A percentile compares a stretch with the other conserved stretches of the same genome.
These are phyloP conservation scores for Xiphias gladius DNA, from an alignment of 2,113 vertebrate species.

Conservation along the genomic window DNA sequence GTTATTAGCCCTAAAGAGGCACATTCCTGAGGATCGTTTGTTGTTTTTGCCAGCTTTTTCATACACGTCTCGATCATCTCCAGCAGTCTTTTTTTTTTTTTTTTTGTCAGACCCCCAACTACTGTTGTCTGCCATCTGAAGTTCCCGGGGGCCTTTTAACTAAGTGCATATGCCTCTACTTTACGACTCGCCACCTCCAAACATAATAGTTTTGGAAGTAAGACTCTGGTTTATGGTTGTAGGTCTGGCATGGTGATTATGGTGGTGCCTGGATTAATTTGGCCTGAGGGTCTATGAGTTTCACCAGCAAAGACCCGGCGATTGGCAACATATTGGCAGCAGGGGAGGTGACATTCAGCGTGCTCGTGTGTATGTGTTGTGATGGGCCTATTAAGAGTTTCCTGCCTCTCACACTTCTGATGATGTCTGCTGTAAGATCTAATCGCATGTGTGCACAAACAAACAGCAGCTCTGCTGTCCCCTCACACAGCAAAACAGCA, in stretches of 20 bases:
- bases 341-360: slow-evolving; percentile 47
- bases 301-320: slow-evolving; percentile 30
- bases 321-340: slow-evolving; percentile 59
- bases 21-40: slow-evolving; percentile 63
- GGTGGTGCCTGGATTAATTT: slow-evolving; percentile 66
- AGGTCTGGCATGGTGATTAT: slow-evolving; percentile 72
- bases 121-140: slow-evolving; percentile 54
- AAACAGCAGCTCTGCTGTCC: slow-evolving; percentile 41
- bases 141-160: slow-evolving; percentile 68
- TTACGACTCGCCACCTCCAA: slow-evolving; percentile 77
- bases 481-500: slow-evolving; percentile 62
- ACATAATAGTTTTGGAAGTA: slow-evolving; percentile 65
- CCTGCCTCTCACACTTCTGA: slow-evolving; percentile 78
- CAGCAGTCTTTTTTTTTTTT: neutral
- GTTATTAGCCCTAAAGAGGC: slow-evolving; percentile 59
- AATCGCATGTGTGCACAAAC: slow-evolving; percentile 56
- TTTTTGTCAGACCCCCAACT: neutral
- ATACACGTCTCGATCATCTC: slow-evolving; percentile 63
- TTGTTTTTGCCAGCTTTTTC: slow-evolving; percentile 73
- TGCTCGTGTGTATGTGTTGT: slow-evolving; percentile 45
- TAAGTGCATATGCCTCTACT: slow-evolving; percentile 66
- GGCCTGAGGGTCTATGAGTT: slow-evolving; percentile 31
- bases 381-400: slow-evolving; percentile 76
- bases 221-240: slow-evolving; percentile 58
- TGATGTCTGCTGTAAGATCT: slow-evolving; percentile 66